Evolutionary conservation across 92 coral and sea anemone species (phyloP).

Genomic region (Nematostella vectensis): DNA sequence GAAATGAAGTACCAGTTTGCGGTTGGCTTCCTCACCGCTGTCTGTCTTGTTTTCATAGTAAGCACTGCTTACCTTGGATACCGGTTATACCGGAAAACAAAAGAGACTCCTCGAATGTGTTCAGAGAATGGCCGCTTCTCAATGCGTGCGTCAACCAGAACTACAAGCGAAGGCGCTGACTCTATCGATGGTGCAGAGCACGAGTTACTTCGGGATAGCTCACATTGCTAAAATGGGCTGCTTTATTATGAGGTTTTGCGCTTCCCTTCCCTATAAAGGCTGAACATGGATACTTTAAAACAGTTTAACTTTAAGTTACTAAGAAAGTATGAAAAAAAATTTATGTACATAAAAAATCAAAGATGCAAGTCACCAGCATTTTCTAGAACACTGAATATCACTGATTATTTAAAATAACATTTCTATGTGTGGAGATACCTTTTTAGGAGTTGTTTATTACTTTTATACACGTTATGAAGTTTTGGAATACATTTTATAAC

Average conservation of each 20-base stretch:
- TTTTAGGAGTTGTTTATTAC: too few relatives aligned
- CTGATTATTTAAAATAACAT: too few relatives aligned
- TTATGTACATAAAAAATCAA: too few relatives aligned
- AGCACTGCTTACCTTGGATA: background rate
- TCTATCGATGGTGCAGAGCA: background rate
- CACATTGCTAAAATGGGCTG: background rate
- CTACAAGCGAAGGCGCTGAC: constrained; percentile 4
- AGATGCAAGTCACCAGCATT: too few relatives aligned
- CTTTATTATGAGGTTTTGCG: background rate
- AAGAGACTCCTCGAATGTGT: background rate
- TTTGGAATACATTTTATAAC: too few relatives aligned
- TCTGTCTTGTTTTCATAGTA: background rate
- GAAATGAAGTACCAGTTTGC: background rate
- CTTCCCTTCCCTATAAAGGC: too few relatives aligned
- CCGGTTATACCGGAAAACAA: background rate
- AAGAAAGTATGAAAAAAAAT: too few relatives aligned
- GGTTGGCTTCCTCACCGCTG: background rate
- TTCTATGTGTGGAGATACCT: too few relatives aligned
- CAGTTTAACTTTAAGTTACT: too few relatives aligned
- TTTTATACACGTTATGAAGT: too few relatives aligned
- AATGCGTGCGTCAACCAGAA: background rate
- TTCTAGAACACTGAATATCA: too few relatives aligned
- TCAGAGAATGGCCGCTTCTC: background rate
- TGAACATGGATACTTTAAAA: too few relatives aligned
- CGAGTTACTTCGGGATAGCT: background rate